Percentiles rank a stretch among this genome's conserved stretches.
Conservation (phyloP, 1,140 invertebrate genomes). For the Andricus grossulariae region DNA sequence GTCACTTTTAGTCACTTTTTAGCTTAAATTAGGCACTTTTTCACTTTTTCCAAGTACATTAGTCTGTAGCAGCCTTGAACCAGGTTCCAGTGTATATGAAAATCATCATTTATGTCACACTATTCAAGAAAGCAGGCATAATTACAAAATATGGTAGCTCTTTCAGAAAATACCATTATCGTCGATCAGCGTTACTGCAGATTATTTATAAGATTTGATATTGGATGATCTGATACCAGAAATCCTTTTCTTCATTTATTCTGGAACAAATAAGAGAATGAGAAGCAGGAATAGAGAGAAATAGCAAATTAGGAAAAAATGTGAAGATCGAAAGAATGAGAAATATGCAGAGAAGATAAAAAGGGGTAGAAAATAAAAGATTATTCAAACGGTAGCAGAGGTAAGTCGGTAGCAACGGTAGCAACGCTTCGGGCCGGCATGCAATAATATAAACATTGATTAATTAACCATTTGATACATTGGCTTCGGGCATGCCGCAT, state of each 20-base stretch:
- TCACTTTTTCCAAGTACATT: no score
- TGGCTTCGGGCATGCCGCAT: constrained; percentile 54
- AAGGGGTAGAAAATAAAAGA: not conserved
- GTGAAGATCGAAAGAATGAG: constrained; percentile 24
- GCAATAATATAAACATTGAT: constrained; percentile 71
- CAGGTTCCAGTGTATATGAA: not conserved
- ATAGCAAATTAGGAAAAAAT: not conserved
- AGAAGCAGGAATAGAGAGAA: constrained; percentile 1
- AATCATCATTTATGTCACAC: not conserved
- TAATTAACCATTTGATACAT: constrained; percentile 69
- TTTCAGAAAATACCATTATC: not conserved
- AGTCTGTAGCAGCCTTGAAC: no score
- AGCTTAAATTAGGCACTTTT: no score
- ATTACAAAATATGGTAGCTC: not conserved
- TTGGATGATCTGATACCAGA: not conserved
- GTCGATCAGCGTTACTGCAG: not conserved
- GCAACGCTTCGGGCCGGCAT: constrained; percentile 48
- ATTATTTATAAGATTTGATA: not conserved
- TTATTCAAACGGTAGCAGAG: constrained; percentile 32
- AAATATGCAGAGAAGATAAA: constrained; percentile 19
- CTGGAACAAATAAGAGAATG: not conserved
- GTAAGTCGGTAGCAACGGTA: constrained; percentile 33
- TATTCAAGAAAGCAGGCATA: not conserved
- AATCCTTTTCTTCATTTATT: constrained; percentile 4
- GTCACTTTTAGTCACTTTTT: no score